Percentiles rank a stretch among this genome's conserved stretches.
Evolutionary conservation across 2,888 invertebrate genomes (phyloP).

Genomic region (Trachelus iudaicus): DNA sequence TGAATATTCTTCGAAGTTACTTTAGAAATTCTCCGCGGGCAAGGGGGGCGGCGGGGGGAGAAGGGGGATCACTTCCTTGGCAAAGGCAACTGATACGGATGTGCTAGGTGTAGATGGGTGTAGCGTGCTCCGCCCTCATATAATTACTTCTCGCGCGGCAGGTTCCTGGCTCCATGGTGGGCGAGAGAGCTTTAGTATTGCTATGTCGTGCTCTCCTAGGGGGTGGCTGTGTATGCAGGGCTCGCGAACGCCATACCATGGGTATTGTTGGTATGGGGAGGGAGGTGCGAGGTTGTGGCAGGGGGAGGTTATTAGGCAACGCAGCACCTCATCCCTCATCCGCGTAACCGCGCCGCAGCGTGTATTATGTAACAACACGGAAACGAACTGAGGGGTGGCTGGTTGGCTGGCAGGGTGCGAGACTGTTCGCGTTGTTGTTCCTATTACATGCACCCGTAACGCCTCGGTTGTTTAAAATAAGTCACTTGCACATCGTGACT

Average conservation of each 20-base stretch:
- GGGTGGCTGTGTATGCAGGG: background rate
- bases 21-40: background rate
- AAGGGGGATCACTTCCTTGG: conserved; percentile 28
- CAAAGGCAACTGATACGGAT: conserved; percentile 32
- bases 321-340: conserved; percentile 64
- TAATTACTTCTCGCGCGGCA: conserved; percentile 53
- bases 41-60: background rate
- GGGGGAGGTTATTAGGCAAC: conserved; percentile 63
- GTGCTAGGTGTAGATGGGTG: conserved; percentile 39
- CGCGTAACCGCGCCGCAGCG: conserved; percentile 62
- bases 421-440: conserved; percentile 12
- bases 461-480: conserved; percentile 43
- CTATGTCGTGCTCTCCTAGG: conserved; percentile 1
- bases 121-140: conserved; percentile 56
- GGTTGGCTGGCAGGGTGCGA: conserved; percentile 15
- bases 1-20: background rate
- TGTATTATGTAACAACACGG: conserved; percentile 66
- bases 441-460: conserved; percentile 44
- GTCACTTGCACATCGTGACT: conserved; percentile 39
- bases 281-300: conserved; percentile 39
- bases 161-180: conserved; percentile 7
- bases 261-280: conserved; percentile 29
- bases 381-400: conserved; percentile 59
- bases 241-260: background rate
- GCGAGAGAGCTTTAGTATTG: conserved; percentile 1